Conservation (phyloP, 1,140 invertebrate genomes). For the Ips typographus region DNA sequence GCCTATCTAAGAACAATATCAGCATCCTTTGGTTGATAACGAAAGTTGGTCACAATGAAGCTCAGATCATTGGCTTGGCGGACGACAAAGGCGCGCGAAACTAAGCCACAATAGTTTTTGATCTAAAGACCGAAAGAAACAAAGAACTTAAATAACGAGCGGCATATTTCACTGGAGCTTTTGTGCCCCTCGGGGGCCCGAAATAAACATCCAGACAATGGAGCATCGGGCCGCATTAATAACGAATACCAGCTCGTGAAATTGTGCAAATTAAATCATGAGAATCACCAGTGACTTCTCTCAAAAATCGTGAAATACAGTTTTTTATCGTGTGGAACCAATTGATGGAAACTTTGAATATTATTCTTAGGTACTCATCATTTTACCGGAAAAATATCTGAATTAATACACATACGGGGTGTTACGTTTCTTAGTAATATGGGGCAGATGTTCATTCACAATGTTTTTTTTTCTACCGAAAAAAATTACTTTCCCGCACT, state of each 20-base stretch:
- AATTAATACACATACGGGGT: too few species aligned
- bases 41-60: constrained; percentile 7
- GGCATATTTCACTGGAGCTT: constrained; percentile 28
- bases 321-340: too few species aligned
- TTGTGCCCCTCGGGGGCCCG: constrained; percentile 6
- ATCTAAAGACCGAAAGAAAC: constrained; percentile 24
- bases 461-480: too few species aligned
- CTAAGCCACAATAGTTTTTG: constrained; percentile 25
- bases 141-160: constrained; percentile 30
- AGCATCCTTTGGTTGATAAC: neutral
- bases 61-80: constrained; percentile 15
- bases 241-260: constrained; percentile 5
- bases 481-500: too few species aligned
- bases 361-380: too few species aligned
- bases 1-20: neutral
- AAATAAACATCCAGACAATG: constrained; percentile 31
- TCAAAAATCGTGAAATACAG: too few species aligned
- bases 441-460: too few species aligned
- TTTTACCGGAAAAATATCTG: too few species aligned
- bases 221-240: constrained; percentile 17
- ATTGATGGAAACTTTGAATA: too few species aligned
- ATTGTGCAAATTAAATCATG: too few species aligned
- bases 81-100: constrained; percentile 19
- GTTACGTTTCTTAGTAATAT: too few species aligned
- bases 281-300: too few species aligned